phyloP scores from a whole-genome alignment of 2,797 vertebrate genomes.

The Gymnoscopelus microlampas region DNA sequence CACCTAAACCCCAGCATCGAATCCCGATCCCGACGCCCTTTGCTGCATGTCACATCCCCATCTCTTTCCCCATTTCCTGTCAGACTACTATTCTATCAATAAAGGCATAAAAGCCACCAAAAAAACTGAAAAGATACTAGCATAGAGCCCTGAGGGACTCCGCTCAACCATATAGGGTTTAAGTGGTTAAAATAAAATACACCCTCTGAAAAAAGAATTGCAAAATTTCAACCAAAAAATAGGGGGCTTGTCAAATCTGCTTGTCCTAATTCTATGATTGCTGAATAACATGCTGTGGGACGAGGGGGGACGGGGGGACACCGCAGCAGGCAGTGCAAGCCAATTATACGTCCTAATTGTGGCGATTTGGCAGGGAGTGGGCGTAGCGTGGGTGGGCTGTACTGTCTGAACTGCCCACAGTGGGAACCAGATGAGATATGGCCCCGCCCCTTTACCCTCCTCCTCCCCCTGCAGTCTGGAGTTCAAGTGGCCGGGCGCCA shows the following conservation, averaged over 20 bases:
- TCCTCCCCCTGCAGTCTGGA: slow-evolving; percentile 36
- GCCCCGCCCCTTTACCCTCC: background rate
- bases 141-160: no score
- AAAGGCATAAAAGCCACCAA: no score
- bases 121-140: no score
- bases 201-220: no score
- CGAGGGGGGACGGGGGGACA: no score
- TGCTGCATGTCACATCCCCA: no score
- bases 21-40: no score
- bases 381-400: slow-evolving; percentile 60
- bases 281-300: slow-evolving; percentile 2
- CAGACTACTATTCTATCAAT: no score
- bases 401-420: slow-evolving; percentile 60
- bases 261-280: slow-evolving; percentile 35
- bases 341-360: slow-evolving; percentile 62
- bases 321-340: slow-evolving; percentile 32
- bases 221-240: slow-evolving; percentile 15
- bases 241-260: slow-evolving; percentile 30
- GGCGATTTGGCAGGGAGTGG: slow-evolving; percentile 58
- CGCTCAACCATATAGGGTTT: no score
- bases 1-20: no score
- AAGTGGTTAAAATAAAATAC: no score
- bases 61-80: no score
- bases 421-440: slow-evolving; percentile 52
- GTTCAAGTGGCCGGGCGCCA: slow-evolving; percentile 42